Evolutionary conservation across 2,797 vertebrate species (phyloP), one percentile per base, ranked within the genome.

Genomic region (Eulemur albifrons): DNA sequence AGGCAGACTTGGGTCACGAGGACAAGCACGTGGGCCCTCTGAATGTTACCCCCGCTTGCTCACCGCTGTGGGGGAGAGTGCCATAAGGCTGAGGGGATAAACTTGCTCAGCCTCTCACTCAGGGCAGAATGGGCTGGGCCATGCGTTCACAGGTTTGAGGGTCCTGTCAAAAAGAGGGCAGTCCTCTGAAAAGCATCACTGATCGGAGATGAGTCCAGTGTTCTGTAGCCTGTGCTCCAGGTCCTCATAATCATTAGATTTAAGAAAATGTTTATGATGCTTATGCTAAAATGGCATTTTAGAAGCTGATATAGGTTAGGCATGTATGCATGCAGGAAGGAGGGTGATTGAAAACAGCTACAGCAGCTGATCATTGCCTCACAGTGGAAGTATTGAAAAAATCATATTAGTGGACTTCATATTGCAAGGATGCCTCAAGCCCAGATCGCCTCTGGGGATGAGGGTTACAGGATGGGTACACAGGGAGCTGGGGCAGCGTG

Each of bases 1-100:
- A 96, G 87, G 84, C 57, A 90, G 92, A 76, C 13, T 94, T 75
- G 76, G 84, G 94, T 92, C 97, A 96, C 86, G 77, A 93, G 82
- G 77, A 94, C 91, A 92, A 85, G 61, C 8, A 59, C 35, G 67
- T 27, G 90, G 61, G 45, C 32, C 59, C 50, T 94, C 65, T 63
- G 80, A 87, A 54, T 61, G 52, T 45, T 76, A 97, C 76, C 80
- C 75, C 43, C 15, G 1, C 76, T 86, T 65, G 70, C 61, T 95
- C 88, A 84, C 35, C 4, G 9, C 50, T 67, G 27, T 70, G 45
- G 38, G 20, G 72, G 40, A 63, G 18, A 30, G 59, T 84, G 86
- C 57, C 4, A 6, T 87, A 88, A 96, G 61, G 48, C 25, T 20
- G 18, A 57, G 14, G 45, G n/a, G 25, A 90, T n/a, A 90, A 38